A percentile compares a stretch with the other conserved stretches of the same genome.
Conservation (phyloP, 2,797 vertebrate species). For the Acomys russatus region DNA sequence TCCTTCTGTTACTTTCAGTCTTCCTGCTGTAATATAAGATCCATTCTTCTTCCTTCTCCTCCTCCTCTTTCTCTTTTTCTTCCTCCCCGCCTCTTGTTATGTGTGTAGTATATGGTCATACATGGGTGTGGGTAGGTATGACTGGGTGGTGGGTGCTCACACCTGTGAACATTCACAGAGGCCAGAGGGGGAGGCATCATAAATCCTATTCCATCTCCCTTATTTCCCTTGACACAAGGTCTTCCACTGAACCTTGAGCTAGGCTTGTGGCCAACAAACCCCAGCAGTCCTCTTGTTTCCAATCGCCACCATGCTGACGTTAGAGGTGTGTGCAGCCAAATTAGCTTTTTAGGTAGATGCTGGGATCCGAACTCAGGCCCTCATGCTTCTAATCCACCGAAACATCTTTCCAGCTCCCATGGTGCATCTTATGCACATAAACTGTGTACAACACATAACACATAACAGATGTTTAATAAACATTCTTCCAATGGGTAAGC, state of each 20-base stretch:
- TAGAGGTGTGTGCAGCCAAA: neutral
- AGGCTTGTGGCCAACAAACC: neutral
- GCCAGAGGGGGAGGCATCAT: neutral
- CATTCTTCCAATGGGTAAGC: neutral
- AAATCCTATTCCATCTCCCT: neutral
- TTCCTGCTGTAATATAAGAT: neutral
- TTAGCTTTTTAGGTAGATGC: neutral
- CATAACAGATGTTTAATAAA: conserved; percentile 7
- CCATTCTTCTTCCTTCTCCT: too few species aligned
- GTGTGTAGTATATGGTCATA: neutral
- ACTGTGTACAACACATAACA: neutral
- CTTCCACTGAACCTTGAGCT: neutral
- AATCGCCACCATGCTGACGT: neutral
- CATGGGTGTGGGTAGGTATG: neutral
- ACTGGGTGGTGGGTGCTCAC: neutral
- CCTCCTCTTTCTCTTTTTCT: too few species aligned
- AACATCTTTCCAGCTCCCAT: neutral
- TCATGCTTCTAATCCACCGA: neutral
- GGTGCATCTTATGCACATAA: neutral
- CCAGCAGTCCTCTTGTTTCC: neutral
- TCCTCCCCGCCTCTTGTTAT: too few species aligned
- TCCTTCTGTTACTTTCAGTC: neutral
- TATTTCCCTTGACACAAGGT: neutral
- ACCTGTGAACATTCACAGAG: neutral
- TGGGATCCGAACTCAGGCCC: neutral